These are phyloP conservation scores for Euborellia annulipes DNA, from an alignment of 1,140 invertebrate genomes.

Conservation along the genomic window DNA sequence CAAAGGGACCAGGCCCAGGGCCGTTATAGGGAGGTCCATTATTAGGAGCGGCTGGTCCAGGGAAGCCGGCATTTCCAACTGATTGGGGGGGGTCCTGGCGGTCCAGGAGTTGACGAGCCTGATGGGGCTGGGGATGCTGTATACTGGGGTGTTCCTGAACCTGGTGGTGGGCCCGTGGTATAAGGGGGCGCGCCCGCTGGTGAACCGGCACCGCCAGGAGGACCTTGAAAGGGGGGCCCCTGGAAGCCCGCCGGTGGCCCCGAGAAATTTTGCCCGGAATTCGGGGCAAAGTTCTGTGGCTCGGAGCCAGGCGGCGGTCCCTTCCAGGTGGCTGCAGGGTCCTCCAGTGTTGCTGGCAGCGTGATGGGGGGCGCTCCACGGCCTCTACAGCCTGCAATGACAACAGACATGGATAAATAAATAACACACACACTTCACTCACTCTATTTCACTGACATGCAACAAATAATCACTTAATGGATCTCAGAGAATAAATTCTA, in stretches of 20 bases:
- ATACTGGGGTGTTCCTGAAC: constrained; percentile 55
- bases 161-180: constrained; percentile 44
- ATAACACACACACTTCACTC: not conserved
- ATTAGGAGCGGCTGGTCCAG: constrained; percentile 44
- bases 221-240: constrained; percentile 41
- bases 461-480: no score
- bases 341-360: constrained; percentile 49
- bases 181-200: constrained; percentile 42
- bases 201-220: constrained; percentile 44
- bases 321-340: constrained; percentile 48
- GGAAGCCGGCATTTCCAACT: constrained; percentile 31
- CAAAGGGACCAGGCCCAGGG: constrained; percentile 41
- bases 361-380: constrained; percentile 42
- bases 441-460: no score
- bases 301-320: constrained; percentile 45
- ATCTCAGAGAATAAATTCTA: no score
- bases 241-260: constrained; percentile 40
- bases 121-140: constrained; percentile 57
- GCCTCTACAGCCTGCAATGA: constrained; percentile 42
- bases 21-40: constrained; percentile 46
- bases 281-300: constrained; percentile 39
- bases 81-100: constrained; percentile 42
- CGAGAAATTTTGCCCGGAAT: constrained; percentile 36
- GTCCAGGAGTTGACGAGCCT: constrained; percentile 56
- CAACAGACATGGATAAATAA: constrained; percentile 7